phyloP scores from a whole-genome alignment of 1,140 invertebrate species.

The Pogonomyrmex barbatus region DNA sequence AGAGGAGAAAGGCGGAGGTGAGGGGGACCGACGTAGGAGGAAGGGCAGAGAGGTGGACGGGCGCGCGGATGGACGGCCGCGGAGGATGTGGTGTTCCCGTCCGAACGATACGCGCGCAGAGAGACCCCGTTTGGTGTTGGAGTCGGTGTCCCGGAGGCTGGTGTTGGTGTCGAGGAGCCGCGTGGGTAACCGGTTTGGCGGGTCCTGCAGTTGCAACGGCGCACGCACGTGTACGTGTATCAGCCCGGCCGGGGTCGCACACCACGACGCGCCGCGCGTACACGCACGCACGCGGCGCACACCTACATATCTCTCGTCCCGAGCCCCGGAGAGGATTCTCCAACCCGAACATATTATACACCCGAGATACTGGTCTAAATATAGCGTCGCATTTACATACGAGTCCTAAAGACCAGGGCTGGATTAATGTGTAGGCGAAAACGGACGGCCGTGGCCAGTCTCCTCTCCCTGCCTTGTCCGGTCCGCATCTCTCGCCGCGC shows the following conservation, averaged over 20 bases:
- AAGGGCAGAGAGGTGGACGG: constrained; percentile 32
- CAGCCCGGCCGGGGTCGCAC: constrained; percentile 68
- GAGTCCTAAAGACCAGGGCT: constrained; percentile 84
- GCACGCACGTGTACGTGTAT: constrained; percentile 79
- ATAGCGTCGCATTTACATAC: constrained; percentile 85
- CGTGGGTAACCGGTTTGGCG: constrained; percentile 85
- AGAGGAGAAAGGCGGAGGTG: constrained; percentile 30
- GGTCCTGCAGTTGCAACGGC: constrained; percentile 83
- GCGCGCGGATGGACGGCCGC: constrained; percentile 21
- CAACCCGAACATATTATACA: constrained; percentile 80
- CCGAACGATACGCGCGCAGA: constrained; percentile 70
- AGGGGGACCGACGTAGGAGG: constrained; percentile 38
- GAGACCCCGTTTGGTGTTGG: constrained; percentile 78
- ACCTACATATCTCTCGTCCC: constrained; percentile 35
- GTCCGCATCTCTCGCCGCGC: constrained; percentile 20
- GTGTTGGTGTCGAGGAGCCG: constrained; percentile 81
- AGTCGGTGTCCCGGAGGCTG: constrained; percentile 77
- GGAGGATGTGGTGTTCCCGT: constrained; percentile 71
- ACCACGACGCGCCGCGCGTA: constrained; percentile 54
- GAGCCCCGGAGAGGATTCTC: constrained; percentile 69
- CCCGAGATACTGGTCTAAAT: constrained; percentile 84
- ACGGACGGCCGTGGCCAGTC: constrained; percentile 65
- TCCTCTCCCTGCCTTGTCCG: not conserved
- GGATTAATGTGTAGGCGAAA: constrained; percentile 85
- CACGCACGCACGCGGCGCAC: constrained; percentile 58